Evolutionary conservation across 2,797 vertebrate species (phyloP).

Genomic region (Microctenopoma stevenorrisi): DNA sequence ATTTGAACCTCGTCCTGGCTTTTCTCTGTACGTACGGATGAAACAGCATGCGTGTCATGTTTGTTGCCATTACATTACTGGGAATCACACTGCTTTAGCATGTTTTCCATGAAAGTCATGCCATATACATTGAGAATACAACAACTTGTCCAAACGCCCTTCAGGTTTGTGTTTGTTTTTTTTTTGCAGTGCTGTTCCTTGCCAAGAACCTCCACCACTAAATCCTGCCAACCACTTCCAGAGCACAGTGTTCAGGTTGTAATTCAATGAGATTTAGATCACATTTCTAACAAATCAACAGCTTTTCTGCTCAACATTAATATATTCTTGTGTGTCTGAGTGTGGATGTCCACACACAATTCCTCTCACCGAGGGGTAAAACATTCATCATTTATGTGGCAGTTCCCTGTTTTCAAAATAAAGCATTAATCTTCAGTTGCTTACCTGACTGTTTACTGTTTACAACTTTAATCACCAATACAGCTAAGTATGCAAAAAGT

Average conservation of each 20-base stretch:
- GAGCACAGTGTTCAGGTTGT: neutral
- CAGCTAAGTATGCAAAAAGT: too few relatives aligned
- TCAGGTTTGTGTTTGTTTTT: neutral
- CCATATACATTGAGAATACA: neutral
- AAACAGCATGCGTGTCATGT: neutral
- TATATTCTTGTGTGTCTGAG: neutral
- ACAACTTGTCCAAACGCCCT: neutral
- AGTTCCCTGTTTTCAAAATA: neutral
- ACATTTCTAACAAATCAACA: neutral
- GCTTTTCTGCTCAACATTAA: neutral
- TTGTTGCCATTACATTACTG: conserved; percentile 30
- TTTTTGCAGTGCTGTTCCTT: too few relatives aligned
- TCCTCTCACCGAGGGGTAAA: neutral
- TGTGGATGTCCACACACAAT: neutral
- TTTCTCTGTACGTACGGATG: neutral
- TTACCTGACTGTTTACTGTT: neutral
- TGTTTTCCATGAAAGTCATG: conserved; percentile 4
- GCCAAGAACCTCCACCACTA: too few relatives aligned
- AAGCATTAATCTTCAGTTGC: neutral
- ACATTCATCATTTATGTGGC: neutral
- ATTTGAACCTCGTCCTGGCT: neutral
- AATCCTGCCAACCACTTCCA: neutral
- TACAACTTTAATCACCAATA: too few relatives aligned
- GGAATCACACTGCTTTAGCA: neutral
- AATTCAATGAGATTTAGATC: neutral